phyloP scores from a whole-genome alignment of 2,797 vertebrate genomes.

The Lerista edwardsae region DNA sequence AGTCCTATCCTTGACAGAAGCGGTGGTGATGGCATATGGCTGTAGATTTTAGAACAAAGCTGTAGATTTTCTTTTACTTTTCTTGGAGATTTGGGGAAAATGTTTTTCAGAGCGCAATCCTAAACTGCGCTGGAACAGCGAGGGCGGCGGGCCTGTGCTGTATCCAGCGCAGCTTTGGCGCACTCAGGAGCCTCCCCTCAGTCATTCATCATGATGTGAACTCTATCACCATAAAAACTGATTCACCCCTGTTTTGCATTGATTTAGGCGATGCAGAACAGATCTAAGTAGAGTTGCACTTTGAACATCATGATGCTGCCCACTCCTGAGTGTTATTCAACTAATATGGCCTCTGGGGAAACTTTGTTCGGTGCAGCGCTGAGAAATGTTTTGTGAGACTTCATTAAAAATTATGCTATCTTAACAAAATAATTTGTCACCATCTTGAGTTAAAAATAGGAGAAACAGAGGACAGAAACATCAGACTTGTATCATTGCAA shows the following conservation, averaged over 20 bases:
- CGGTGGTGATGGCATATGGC: neutral
- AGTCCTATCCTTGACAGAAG: no score
- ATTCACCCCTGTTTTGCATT: slow-evolving; percentile 2
- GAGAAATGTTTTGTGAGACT: slow-evolving; percentile 30
- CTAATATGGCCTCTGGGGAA: slow-evolving; percentile 12
- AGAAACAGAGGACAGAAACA: neutral
- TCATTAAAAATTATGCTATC: slow-evolving; percentile 40
- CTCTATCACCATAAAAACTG: neutral
- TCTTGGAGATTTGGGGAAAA: neutral
- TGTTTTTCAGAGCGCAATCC: no score
- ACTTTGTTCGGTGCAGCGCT: slow-evolving; percentile 6
- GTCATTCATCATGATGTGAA: slow-evolving; percentile 3
- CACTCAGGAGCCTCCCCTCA: no score
- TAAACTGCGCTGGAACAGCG: no score
- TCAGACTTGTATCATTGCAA: neutral
- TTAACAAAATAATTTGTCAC: slow-evolving; percentile 44
- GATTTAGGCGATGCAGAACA: neutral
- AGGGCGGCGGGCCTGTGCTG: no score
- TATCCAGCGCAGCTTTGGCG: no score
- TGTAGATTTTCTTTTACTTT: neutral
- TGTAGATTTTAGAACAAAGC: no score
- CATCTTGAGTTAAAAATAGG: neutral
- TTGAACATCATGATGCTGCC: slow-evolving; percentile 9
- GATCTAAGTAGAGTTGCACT: slow-evolving; percentile 11
- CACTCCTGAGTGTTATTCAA: neutral